Evolutionary conservation across 2,113 vertebrate genomes (phyloP).

Genomic region (Felis chaus): DNA sequence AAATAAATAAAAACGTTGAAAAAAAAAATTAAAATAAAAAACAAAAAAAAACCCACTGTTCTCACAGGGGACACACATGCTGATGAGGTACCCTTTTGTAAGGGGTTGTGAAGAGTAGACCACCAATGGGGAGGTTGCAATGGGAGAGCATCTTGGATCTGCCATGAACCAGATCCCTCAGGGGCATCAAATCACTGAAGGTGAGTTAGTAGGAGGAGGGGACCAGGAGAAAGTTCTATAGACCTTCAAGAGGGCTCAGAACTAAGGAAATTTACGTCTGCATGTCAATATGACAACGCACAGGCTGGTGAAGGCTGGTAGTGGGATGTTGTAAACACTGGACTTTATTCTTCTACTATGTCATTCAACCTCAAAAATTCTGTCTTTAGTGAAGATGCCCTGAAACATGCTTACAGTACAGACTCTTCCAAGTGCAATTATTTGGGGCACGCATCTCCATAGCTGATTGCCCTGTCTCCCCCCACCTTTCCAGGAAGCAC

Average conservation of each 20-base stretch:
- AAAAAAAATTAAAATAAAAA: too few relatives aligned
- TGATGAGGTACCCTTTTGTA: not conserved
- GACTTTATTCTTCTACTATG: not conserved
- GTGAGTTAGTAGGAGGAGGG: not conserved
- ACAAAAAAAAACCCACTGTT: too few relatives aligned
- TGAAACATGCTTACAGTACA: not conserved
- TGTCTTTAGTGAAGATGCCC: not conserved
- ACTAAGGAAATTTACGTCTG: not conserved
- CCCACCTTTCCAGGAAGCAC: not conserved
- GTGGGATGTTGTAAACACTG: not conserved
- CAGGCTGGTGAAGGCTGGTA: not conserved
- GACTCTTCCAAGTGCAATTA: not conserved
- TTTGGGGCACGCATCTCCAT: not conserved
- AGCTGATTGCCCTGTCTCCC: not conserved
- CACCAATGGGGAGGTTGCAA: not conserved
- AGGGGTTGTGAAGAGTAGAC: not conserved
- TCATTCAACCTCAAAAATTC: not conserved
- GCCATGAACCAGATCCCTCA: not conserved
- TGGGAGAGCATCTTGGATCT: not conserved
- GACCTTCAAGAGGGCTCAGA: not conserved
- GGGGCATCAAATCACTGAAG: not conserved
- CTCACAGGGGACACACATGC: not conserved
- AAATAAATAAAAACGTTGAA: too few relatives aligned
- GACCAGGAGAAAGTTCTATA: not conserved
- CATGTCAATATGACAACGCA: not conserved